These are phyloP conservation scores for Corticium candelabrum DNA, from an alignment of 37 sponge, comb jelly and placozoan genomes.

Conservation along the genomic window DNA sequence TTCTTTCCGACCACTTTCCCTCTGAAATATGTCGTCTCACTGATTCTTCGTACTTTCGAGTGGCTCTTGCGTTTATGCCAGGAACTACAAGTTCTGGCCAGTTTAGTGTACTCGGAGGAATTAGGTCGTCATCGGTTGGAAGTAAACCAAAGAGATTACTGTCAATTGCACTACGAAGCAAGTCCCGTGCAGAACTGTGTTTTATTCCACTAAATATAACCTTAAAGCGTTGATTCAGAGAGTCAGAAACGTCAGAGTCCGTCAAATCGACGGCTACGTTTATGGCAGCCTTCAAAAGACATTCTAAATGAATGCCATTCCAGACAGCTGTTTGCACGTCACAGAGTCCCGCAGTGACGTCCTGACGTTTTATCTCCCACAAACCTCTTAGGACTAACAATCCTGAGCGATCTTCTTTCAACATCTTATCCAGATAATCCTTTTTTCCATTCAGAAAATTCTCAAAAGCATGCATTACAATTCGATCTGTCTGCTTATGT, in stretches of 20 bases:
- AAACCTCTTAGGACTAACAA: not conserved
- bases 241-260: not conserved
- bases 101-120: not conserved
- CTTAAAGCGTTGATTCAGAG: not conserved
- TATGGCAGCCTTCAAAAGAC: not conserved
- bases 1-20: constrained; percentile 13
- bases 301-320: not conserved
- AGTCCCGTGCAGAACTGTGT: too few relatives aligned
- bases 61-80: not conserved
- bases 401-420: not conserved
- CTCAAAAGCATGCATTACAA: not conserved
- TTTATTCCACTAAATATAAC: not conserved
- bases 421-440: not conserved
- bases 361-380: not conserved
- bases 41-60: constrained; percentile 22
- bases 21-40: constrained; percentile 19
- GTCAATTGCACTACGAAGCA: not conserved
- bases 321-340: not conserved
- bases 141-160: not conserved
- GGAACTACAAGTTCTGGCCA: not conserved
- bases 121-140: not conserved
- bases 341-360: not conserved
- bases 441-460: not conserved
- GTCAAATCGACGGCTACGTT: not conserved
- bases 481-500: not conserved